Evolutionary conservation across 1,140 invertebrate genomes (phyloP), one percentile per base, ranked within the genome.

Genomic region (Drosophila sp.): DNA sequence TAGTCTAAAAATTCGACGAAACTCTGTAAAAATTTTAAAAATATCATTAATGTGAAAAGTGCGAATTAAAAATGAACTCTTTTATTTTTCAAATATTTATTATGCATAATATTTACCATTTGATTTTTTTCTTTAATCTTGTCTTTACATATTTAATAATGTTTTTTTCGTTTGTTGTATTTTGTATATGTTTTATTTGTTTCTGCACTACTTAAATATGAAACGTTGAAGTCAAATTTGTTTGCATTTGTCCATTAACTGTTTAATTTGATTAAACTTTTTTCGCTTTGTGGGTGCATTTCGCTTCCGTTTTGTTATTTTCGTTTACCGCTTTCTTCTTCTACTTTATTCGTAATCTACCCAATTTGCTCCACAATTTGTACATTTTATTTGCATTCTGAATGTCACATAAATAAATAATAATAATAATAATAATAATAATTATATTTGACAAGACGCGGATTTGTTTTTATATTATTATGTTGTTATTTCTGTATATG

Each of bases 171-270:
- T 57, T 80, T 77, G 43, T 50, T 59, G 43, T 62, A 18, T 13
- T 45, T 50, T 61, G 25, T 79, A 67, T 40, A 50, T 32, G 25
- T 46, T 65, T 71, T 86, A 77, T 86, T 84, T 78, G 78, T 75
- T 87, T 81, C 83, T 83, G 79, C 76, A 89, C 83, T 89, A 89
- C 83, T 89, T 89, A 89, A 87, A 87, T 89, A 89, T 89, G 83
- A 89, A 89, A 89, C 83, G 72, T 89, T 89, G 73, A 89, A 89
- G 84, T 89, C 76, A 89, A 89, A 87, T 87, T 72, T 57, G 76
- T 29, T 77, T 64, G 21, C 21, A n/a, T 57, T 61, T 73, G 34
- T 62, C 40, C 45, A 73, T 76, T 73, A 89, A 83, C 72, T 76
- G 83, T 87, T 87, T 87, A 87, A 87, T 89, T 87, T 66, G 45